These are phyloP conservation scores for Chrysomela aeneicollis DNA, from an alignment of 2,888 invertebrate species.

Conservation along the genomic window DNA sequence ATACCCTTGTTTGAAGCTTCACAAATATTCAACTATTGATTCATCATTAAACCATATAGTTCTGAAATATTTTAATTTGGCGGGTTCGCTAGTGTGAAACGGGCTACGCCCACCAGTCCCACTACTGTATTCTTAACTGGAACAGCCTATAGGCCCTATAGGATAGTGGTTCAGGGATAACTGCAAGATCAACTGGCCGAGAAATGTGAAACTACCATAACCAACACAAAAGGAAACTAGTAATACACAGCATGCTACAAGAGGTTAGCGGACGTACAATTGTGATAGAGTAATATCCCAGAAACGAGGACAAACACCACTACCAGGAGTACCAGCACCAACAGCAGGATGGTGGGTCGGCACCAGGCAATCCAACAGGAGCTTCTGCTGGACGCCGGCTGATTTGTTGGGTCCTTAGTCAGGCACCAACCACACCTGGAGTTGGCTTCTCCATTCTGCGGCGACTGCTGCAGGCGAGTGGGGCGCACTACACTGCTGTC, in stretches of 20 bases:
- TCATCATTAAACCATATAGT: too few species aligned
- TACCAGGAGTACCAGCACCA: conserved; percentile 66
- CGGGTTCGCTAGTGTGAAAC: too few species aligned
- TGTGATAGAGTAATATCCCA: conserved; percentile 68
- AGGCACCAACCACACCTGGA: conserved; percentile 53
- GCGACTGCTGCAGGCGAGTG: conserved; percentile 36
- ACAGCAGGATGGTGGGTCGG: conserved; percentile 66
- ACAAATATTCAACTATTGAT: too few species aligned
- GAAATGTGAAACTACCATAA: background rate
- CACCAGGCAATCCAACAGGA: conserved; percentile 65
- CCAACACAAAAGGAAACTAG: conserved; percentile 3
- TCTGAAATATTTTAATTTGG: too few species aligned
- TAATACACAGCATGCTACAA: conserved; percentile 2
- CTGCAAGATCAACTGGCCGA: too few species aligned
- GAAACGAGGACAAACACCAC: conserved; percentile 68
- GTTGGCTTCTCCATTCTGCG: conserved; percentile 17
- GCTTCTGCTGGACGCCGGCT: conserved; percentile 52
- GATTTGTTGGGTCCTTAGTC: conserved; percentile 44
- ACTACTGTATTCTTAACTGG: too few species aligned
- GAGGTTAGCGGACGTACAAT: conserved; percentile 63
- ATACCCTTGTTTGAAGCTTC: too few species aligned
- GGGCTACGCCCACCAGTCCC: too few species aligned
- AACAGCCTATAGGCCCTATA: too few species aligned
- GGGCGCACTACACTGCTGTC: conserved; percentile 54
- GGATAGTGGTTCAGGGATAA: too few species aligned